Base-by-base conservation (phyloP, 2,888 invertebrate species). In the Microctonus brassicae region DNA sequence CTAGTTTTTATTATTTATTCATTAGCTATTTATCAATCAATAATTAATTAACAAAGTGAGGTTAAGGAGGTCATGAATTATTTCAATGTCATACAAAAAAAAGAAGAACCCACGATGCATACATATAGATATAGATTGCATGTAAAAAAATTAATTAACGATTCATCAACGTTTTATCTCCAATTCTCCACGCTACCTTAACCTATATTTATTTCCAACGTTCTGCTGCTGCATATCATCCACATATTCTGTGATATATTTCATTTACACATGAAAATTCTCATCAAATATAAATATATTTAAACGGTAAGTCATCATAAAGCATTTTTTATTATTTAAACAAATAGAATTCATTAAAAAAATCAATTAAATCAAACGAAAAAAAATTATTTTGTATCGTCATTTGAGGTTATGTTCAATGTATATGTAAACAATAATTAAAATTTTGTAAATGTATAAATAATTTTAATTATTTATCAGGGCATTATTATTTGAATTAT, bases 401-500 rank as follows among this genome's bases (percentile, higher is more conserved):
- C n/a, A 58, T 58, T 58, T 58, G 17, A 29, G 58, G 58, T 58
- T 33, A 55, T 55, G 26, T 24, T 55, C 2, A 2, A 20, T 13
- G 10, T n/a, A 55, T n/a, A 55, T 61, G 47, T 61, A 53, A 24
- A 53, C 29, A 61, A 61, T 20, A n/a, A 42, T 26, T 24, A 39
- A n/a, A 52, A 55, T 47, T 53, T 52, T 52, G 57, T 7, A 24
- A 34, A 17, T 58, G 47, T 52, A 36, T 63, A 73, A 68, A 52
- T n/a, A 57, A 58, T 73, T 65, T 70, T 60, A 66, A 61, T 72
- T 70, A 62, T 70, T 73, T 64, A 72, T 77, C 75, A 73, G 73
- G 75, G 47, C 17, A 7, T 62, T 57, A 29, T 69, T 71, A 33
- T n/a, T n/a, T n/a, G 10, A 29, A 29, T 29, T 72, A 67, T n/a